These are phyloP conservation scores for Rana temporaria DNA, from an alignment of 2,113 vertebrate genomes.

Conservation along the genomic window DNA sequence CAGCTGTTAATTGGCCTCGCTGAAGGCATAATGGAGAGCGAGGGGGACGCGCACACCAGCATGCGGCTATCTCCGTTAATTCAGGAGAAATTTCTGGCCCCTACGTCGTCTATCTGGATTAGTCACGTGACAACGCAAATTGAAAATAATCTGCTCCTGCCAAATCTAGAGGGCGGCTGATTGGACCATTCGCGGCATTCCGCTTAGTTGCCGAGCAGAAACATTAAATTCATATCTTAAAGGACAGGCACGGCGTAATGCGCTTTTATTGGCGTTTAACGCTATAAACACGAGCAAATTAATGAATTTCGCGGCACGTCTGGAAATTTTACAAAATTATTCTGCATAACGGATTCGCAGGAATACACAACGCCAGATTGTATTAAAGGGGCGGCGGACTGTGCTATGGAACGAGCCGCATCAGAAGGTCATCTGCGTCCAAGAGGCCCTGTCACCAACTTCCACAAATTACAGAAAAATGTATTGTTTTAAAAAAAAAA, in stretches of 20 bases:
- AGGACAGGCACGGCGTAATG: background rate
- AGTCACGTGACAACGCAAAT: slow-evolving; percentile 17
- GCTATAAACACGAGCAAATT: background rate
- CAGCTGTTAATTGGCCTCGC: slow-evolving; percentile 38
- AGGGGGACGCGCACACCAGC: background rate
- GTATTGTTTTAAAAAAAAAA: too few relatives aligned
- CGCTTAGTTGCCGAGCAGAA: background rate
- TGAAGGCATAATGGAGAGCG: slow-evolving; percentile 18
- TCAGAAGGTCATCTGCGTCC: too few relatives aligned
- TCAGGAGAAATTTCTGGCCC: background rate
- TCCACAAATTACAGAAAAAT: too few relatives aligned
- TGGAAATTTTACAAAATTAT: background rate
- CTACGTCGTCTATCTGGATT: slow-evolving; percentile 30
- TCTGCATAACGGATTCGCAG: background rate
- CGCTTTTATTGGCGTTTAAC: background rate
- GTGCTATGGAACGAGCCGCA: too few relatives aligned
- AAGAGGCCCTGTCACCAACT: too few relatives aligned
- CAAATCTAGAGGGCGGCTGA: background rate
- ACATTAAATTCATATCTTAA: background rate
- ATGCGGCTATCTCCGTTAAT: slow-evolving; percentile 16
- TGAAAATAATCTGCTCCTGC: slow-evolving; percentile 20
- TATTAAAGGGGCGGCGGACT: too few relatives aligned
- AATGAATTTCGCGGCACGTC: background rate
- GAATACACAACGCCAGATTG: background rate
- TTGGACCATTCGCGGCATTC: slow-evolving; percentile 14